Evolutionary conservation across 2,113 vertebrate genomes (phyloP), one percentile per base, ranked within the genome.

Genomic region (Psephotus haematonotus): DNA sequence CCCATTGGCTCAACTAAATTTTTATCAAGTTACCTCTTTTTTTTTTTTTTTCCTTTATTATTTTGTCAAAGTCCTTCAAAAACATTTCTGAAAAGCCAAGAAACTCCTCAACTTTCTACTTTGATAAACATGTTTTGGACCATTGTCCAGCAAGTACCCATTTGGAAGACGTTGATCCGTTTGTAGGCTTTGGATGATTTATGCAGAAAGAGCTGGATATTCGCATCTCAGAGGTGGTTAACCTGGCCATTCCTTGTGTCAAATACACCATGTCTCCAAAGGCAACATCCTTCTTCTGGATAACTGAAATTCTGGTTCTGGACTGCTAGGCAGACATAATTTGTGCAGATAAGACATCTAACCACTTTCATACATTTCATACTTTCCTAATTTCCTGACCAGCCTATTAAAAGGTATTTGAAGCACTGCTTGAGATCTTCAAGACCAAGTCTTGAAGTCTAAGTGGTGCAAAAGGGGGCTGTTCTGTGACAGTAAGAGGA

Each of bases 131-230:
- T 37, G 25, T 37, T 90, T 74, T 80, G 53, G 53, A 82, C 29
- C 0, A 2, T 33, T 60, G n/a, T 57, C 37, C 31, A 88, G 20
- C 39, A 60, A 17, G n/a, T 31, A 29, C 15, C 25, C 25, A 11
- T 65, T 62, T 0, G 0, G 79, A 77, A 80, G 80, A 49, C 0
- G 0, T 15, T 50, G 19, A 50, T 67, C 63, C 0, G 0, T 64
- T 90, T 80, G 17, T 44, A 55, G 27, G 14, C 47, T 82, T 74
- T 69, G 79, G 69, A 35, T 50, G 29, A 85, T 35, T 64, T 57
- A 13, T 10, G 33, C 7, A 59, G 68, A 78, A 78, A 52, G 53
- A 86, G 25, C 11, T 59, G 24, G 28, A 92, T 27, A 52, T 63
- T n/a, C 24, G 7, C 74, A 74, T 83, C 72, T 80, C 22, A 46